A percentile compares a stretch with the other conserved stretches of the same genome.
Conservation (phyloP, 2,888 invertebrate species). For the Spatulosminthurus flaviceps region DNA sequence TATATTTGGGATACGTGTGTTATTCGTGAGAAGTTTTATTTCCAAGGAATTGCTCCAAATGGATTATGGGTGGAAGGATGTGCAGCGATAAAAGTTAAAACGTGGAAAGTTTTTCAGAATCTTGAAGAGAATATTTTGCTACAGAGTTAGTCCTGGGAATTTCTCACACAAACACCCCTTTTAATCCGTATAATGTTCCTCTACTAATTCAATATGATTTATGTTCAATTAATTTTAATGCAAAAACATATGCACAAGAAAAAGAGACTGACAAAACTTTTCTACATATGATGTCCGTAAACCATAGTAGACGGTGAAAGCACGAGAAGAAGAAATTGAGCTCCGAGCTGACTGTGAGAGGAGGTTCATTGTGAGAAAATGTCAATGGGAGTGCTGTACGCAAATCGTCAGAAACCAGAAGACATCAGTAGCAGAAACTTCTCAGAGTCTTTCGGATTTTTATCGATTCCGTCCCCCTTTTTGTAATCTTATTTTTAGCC, state of each 20-base stretch:
- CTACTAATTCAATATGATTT: constrained; percentile 4
- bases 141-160: neutral
- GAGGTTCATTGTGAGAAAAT: too few species aligned
- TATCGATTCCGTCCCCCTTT: too few species aligned
- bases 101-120: neutral
- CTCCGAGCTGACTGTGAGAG: too few species aligned
- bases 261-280: neutral
- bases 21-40: neutral
- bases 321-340: too few species aligned
- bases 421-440: too few species aligned
- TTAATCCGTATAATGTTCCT: constrained; percentile 4
- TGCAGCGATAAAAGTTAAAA: too few species aligned
- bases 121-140: neutral
- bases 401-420: too few species aligned
- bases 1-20: too few species aligned
- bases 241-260: neutral
- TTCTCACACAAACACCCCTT: neutral
- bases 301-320: neutral
- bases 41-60: neutral
- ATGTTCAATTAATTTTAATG: neutral
- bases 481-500: too few species aligned
- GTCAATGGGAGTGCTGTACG: too few species aligned
- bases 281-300: neutral
- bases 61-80: neutral
- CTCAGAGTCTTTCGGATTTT: too few species aligned